phyloP scores from a whole-genome alignment of 2,113 vertebrate species.

The Numida meleagris region DNA sequence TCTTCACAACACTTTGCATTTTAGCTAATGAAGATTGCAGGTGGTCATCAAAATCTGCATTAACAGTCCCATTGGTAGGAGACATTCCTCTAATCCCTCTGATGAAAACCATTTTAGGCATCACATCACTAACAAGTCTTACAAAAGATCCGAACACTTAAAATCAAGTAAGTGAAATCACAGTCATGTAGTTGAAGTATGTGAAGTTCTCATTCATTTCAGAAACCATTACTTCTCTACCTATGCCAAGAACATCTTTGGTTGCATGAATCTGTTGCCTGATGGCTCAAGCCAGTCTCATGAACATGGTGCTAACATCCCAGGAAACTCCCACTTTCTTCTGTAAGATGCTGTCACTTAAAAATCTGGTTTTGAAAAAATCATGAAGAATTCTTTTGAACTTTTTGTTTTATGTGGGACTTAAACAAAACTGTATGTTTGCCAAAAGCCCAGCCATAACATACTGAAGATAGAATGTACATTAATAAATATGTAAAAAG shows the following conservation, averaged over 20 bases:
- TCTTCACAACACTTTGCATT: background rate
- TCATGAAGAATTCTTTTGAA: background rate
- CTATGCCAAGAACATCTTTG: background rate
- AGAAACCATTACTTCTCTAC: background rate
- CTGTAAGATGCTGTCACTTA: background rate
- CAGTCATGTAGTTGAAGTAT: background rate
- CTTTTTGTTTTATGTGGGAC: background rate
- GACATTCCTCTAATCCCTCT: background rate
- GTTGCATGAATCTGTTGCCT: background rate
- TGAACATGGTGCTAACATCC: background rate
- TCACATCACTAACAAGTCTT: background rate
- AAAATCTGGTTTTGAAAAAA: background rate
- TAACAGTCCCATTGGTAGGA: background rate
- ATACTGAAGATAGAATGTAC: background rate
- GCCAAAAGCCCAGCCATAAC: background rate
- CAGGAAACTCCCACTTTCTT: background rate
- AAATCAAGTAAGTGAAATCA: background rate
- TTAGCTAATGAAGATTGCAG: background rate
- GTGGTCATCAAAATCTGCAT: background rate
- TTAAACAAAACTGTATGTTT: background rate
- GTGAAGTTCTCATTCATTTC: background rate
- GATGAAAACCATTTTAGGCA: background rate
- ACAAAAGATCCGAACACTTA: background rate
- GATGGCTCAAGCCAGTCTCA: background rate
- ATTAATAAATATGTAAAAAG: background rate